Conservation (phyloP, 2,888 invertebrate genomes). For the Chymomyza caudatula region DNA sequence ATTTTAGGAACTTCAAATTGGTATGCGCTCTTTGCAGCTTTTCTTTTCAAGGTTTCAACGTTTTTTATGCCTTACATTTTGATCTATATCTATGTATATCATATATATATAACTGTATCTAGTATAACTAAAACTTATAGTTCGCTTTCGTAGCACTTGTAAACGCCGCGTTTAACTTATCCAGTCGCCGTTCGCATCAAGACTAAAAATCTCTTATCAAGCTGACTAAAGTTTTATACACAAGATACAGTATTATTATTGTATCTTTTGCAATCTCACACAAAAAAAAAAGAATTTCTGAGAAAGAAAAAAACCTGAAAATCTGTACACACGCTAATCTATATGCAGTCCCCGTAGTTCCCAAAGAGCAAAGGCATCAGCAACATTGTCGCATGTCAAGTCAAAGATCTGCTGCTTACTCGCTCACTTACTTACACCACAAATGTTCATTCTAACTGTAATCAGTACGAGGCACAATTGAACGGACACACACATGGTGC, state of each 20-base stretch:
- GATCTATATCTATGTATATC: background rate
- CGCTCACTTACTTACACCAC: background rate
- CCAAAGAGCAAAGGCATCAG: background rate
- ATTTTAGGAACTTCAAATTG: conserved; percentile 16
- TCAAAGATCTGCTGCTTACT: background rate
- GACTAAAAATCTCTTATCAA: conserved; percentile 76
- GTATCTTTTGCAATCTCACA: conserved; percentile 60
- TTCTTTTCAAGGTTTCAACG: conserved; percentile 23
- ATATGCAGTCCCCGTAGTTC: background rate
- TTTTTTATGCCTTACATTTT: conserved; percentile 17
- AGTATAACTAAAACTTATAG: background rate
- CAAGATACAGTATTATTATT: conserved; percentile 16
- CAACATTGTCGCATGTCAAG: too few species aligned
- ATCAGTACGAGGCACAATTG: background rate
- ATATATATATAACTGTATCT: background rate
- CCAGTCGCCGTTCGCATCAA: conserved; percentile 72
- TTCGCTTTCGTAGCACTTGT: background rate
- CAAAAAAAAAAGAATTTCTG: too few species aligned
- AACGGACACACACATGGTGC: background rate
- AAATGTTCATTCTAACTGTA: background rate
- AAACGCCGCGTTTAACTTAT: conserved; percentile 46
- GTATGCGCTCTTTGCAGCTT: background rate
- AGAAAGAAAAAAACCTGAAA: background rate
- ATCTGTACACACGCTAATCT: background rate
- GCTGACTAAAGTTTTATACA: conserved; percentile 69